These are phyloP conservation scores for Aphrophora alni DNA, from an alignment of 2,888 invertebrate species.

Conservation along the genomic window DNA sequence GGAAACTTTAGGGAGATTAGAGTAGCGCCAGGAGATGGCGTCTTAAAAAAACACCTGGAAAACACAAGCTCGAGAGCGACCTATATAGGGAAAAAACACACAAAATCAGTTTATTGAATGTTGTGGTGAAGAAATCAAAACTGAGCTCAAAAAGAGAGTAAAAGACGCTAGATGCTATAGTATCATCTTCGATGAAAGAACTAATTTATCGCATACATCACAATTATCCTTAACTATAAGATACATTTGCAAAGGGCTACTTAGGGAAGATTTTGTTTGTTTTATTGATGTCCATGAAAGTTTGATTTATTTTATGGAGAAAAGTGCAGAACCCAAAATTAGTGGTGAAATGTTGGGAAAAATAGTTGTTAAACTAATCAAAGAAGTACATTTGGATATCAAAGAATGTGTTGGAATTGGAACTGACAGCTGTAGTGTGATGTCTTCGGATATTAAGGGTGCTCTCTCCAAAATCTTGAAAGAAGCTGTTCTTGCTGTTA, in stretches of 20 bases:
- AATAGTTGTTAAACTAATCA: slow-evolving; percentile 14
- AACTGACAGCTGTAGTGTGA: slow-evolving; percentile 22
- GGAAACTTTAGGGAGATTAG: slow-evolving; percentile 27
- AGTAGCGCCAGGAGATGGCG: slow-evolving; percentile 9
- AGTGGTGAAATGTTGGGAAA: slow-evolving; percentile 23
- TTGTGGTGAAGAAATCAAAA: slow-evolving; percentile 13
- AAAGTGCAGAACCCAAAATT: slow-evolving; percentile 10
- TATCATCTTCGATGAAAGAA: slow-evolving; percentile 19
- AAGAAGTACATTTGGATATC: not conserved
- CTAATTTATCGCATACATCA: not conserved
- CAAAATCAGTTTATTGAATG: slow-evolving; percentile 22
- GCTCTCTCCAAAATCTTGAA: slow-evolving; percentile 6
- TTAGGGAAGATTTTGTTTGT: slow-evolving; percentile 8
- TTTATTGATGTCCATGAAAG: slow-evolving; percentile 25
- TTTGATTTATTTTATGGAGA: not conserved
- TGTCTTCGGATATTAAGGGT: slow-evolving; percentile 17
- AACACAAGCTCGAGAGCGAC: not conserved
- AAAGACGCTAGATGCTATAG: slow-evolving; percentile 3
- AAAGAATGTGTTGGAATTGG: slow-evolving; percentile 12
- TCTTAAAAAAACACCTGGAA: not conserved
- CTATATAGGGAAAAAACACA: slow-evolving; percentile 19
- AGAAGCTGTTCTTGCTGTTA: slow-evolving; percentile 9
- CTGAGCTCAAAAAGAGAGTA: not conserved
- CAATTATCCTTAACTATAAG: not conserved
- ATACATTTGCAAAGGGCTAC: not conserved